Base-by-base conservation (phyloP, 2,888 invertebrate species). In the Adineta ricciae region DNA sequence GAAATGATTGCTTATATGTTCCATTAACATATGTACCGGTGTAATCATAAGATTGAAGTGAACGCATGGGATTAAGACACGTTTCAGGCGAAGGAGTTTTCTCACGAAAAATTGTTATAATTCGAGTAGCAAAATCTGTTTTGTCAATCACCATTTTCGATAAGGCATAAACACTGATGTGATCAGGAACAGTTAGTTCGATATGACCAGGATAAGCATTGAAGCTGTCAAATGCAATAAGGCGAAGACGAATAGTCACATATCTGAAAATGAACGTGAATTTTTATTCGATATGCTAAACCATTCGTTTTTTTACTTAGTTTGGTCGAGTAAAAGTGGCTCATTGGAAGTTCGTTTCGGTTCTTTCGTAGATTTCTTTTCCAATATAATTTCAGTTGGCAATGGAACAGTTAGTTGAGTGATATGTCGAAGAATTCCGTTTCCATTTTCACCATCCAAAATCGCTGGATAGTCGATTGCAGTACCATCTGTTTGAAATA, bases 161-260 rank as follows among this genome's bases (percentile, higher is more conserved):
- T 78, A 78, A 19, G 24, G 78, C 24, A 78, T 78, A 78, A 41
- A 78, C 4, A 78, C 78, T 78, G 4, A 41, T 78, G n/a, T 78
- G 78, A 78, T 38, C 38, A n/a, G 38, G 78, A 11, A 78, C n/a
- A n/a, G 78, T 78, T 4, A 78, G 8, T 11, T 36, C 21, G 41
- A 78, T n/a, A 78, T 78, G 78, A 41, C 78, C 78, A 4, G 78
- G 78, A 78, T 78, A 78, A 41, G 38, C 78, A n/a, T 78, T 41
- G 24, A 41, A 78, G 9, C 21, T 9, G n/a, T 78, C 78, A 4
- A 78, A 78, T 78, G 78, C 41, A n/a, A 78, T 78, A 11, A 78
- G 41, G 41, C 78, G 78, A 41, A 78, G 41, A 38, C 41, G 7
- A 41, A 41, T 21, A 24, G 41, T 78, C 1, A 78, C 38, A 78